phyloP scores from a whole-genome alignment of 2,888 invertebrate species.

The Eucera pruinosa region DNA sequence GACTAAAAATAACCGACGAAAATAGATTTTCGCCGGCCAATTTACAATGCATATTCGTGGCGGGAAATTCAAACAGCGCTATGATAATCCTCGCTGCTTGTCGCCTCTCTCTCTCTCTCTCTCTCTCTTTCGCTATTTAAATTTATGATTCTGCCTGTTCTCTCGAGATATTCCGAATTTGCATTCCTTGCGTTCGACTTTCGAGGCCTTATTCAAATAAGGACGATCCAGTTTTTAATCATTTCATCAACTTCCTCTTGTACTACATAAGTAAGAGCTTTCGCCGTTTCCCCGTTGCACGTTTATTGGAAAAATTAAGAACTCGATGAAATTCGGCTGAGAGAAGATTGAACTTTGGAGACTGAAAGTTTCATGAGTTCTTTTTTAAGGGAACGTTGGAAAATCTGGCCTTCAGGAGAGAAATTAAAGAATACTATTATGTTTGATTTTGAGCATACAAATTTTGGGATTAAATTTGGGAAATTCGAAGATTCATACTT shows the following conservation, averaged over 20 bases:
- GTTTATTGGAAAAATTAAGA: background rate
- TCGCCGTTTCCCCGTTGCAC: no score
- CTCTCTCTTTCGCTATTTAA: background rate
- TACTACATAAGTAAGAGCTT: no score
- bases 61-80: slow-evolving; percentile 31
- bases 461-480: no score
- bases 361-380: no score
- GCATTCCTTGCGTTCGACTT: slow-evolving; percentile 30
- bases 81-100: slow-evolving; percentile 1
- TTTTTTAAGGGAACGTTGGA: no score
- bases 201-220: slow-evolving; percentile 3
- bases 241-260: slow-evolving; percentile 2
- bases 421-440: no score
- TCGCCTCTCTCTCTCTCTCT: background rate
- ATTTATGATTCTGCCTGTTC: slow-evolving; percentile 32
- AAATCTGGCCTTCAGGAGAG: no score
- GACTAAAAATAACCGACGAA: slow-evolving; percentile 20
- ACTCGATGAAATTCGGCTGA: no score
- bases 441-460: no score
- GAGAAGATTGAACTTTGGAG: no score
- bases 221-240: slow-evolving; percentile 26
- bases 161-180: slow-evolving; percentile 20
- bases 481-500: no score
- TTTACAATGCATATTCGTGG: slow-evolving; percentile 38
- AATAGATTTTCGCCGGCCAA: slow-evolving; percentile 22